Base-by-base conservation (phyloP, 2,113 vertebrate genomes). In the Gnathonemus echidnorhynchus region DNA sequence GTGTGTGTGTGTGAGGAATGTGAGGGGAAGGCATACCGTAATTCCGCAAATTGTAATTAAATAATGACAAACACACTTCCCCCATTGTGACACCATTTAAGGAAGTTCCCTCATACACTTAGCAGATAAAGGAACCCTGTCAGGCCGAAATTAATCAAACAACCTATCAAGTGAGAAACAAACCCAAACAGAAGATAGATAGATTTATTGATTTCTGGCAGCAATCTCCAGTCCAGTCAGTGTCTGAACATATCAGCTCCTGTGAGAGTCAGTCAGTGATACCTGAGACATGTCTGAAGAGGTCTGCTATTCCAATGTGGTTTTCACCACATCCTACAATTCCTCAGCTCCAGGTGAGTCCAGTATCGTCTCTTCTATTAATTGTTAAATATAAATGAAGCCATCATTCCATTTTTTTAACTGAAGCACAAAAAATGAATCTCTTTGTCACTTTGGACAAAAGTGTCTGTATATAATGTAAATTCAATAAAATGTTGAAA, bases 231-330 rank as follows among this genome's bases (percentile, higher is more conserved):
- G 19, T 19, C 17, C 52, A 52, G 50, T 52, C 52, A 19, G 52
- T 19, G 1, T 52, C 50, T 52, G 50, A 52, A 15, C 49, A 27
- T 27, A 10, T 27, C 58, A 10, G n/a, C 24, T 77, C 31, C 6
- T 15, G 31, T 15, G 70, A 77, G 70, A 17, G 70, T 77, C 70
- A 77, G 70, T 6, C 27, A 39, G 31, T 0, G 0, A 46, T 31
- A 49, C 24, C n/a, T 15, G 46, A 87, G n/a, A 24, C 24, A 93
- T 93, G 91, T 89, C 90, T 50, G 86, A 90, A 5, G 90, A 92
- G 48, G 9, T 89, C 35, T 24, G 1, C 49, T 93, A 92, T 45
- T 90, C 92, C 35, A 89, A 50, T 35, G 62, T 93, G 2, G 19
- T 5, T 52, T 52, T 52, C 50, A 52, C 15, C 50, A 4, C 3